Evolutionary conservation across 2,888 invertebrate genomes (phyloP), one percentile per base, ranked within the genome.

Genomic region (Falcaria lacertinaria): DNA sequence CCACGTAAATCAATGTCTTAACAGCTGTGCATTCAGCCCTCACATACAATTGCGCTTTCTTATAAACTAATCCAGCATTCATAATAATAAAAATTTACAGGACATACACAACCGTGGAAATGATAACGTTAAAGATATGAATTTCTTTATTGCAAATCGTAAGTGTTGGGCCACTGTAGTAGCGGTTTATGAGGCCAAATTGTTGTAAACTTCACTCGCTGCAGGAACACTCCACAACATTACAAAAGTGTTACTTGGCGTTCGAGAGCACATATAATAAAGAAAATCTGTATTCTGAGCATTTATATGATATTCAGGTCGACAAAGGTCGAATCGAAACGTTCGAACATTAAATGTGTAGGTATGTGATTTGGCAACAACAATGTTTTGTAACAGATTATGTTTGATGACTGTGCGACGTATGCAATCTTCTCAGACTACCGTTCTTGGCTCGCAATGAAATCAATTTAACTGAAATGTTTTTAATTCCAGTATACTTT

Each of bases 1-100:
- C 69, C 71, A 77, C 82, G 77, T 88, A 86, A 86, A 88, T 87
- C 89, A 87, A 87, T 84, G 77, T 82, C 78, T 80, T 74, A 85
- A 84, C 84, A 84, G 80, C 80, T 83, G 82, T 53, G 57, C 57
- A 57, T 59, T 52, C 58, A 55, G 57, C 57, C 59, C 59, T 58
- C 57, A 54, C 50, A 54, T 49, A 49, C 54, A 56, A 60, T 63
- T 58, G 59, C 48, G 66, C 68, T 63, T 57, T 63, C 69, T 63
- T 60, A 70, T 58, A 48, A n/a, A n/a, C 47, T 60, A 59, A 50
- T 46, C 5, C 54, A 48, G 54, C 48, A 58, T 54, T 54, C 50
- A 45, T 48, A 41, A 39, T 52, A n/a, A n/a, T n/a, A n/a, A n/a
- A n/a, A n/a, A n/a, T n/a, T n/a, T n/a, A n/a, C n/a, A n/a, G n/a